phyloP scores from a whole-genome alignment of 1,140 invertebrate species.

The Trypoxylus dichotomus region DNA sequence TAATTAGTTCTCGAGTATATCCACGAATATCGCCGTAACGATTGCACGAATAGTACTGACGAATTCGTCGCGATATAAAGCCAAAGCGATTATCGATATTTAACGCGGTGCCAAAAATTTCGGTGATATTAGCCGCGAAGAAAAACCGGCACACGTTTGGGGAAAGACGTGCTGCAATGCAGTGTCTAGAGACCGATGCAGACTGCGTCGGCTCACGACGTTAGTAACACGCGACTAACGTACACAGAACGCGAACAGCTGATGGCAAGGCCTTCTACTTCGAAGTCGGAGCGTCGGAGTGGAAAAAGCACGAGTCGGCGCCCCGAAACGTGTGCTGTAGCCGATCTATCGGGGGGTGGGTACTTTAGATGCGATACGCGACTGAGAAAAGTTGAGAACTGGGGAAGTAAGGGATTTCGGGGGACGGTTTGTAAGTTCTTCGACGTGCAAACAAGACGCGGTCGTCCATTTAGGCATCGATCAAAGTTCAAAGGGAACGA shows the following conservation, averaged over 20 bases:
- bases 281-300: no score
- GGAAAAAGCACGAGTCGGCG: no score
- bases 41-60: no score
- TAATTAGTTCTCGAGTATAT: no score
- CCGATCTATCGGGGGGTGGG: no score
- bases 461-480: background rate
- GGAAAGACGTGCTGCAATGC: conserved; percentile 37
- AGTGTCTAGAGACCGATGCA: conserved; percentile 27
- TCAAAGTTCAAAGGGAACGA: background rate
- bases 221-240: background rate
- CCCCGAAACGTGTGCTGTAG: no score
- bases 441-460: background rate
- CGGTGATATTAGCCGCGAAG: background rate
- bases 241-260: background rate
- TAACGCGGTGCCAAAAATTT: background rate
- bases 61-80: no score
- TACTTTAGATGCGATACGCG: no score
- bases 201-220: conserved; percentile 34
- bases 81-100: background rate
- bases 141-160: background rate
- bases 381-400: no score
- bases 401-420: no score
- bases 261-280: background rate
- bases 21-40: no score
- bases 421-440: background rate